phyloP scores from a whole-genome alignment of 2,888 invertebrate genomes.

The Phaonia tiefii region DNA sequence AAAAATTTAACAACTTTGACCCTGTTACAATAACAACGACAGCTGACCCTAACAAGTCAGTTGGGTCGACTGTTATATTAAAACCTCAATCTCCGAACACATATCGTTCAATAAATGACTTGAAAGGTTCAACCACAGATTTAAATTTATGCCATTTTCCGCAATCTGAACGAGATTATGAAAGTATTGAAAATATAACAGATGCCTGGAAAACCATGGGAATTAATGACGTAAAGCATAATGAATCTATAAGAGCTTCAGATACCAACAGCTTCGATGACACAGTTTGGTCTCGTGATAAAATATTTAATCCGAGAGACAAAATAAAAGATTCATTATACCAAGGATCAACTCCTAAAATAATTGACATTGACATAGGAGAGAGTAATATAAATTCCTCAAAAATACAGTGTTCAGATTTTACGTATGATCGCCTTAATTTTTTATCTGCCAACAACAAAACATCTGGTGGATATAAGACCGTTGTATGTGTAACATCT shows the following conservation, averaged over 20 bases:
- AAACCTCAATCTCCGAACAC: constrained; percentile 76
- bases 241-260: constrained; percentile 81
- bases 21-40: constrained; percentile 79
- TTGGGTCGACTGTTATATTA: constrained; percentile 76
- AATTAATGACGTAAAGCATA: constrained; percentile 87
- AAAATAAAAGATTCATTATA: constrained; percentile 68
- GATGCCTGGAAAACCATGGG: constrained; percentile 92
- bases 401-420: constrained; percentile 74
- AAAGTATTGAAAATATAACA: constrained; percentile 87
- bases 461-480: constrained; percentile 86
- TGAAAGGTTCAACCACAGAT: constrained; percentile 29
- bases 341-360: constrained; percentile 70
- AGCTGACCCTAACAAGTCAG: constrained; percentile 74
- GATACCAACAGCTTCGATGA: constrained; percentile 77
- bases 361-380: constrained; percentile 76
- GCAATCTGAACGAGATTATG: constrained; percentile 82
- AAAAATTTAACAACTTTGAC: constrained; percentile 79
- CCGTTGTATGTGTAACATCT: constrained; percentile 85
- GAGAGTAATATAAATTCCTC: constrained; percentile 69
- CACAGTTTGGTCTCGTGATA: constrained; percentile 79
- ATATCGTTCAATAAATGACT: constrained; percentile 64
- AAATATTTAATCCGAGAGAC: constrained; percentile 77
- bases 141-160: constrained; percentile 76
- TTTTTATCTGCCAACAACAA: constrained; percentile 90
- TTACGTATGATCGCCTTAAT: constrained; percentile 90